Percentiles rank a stretch among this genome's conserved stretches.
phyloP scores from a whole-genome alignment of 2,888 invertebrate genomes.

The Molorchus minor region DNA sequence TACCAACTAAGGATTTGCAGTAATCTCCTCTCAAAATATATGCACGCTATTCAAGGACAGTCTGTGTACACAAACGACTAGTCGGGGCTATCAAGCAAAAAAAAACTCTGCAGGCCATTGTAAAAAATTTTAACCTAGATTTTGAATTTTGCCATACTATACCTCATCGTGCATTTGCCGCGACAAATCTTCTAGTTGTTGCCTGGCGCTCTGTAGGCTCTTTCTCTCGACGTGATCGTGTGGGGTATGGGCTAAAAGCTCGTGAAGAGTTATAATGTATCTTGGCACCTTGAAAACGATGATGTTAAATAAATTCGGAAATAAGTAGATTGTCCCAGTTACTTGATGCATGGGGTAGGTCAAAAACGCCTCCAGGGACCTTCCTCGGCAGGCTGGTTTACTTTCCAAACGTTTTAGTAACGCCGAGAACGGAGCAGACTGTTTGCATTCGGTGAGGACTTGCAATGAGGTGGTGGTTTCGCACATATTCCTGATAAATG shows the following conservation, averaged over 20 bases:
- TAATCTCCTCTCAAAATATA: too few relatives aligned
- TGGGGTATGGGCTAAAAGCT: slow-evolving; percentile 90
- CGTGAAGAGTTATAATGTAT: slow-evolving; percentile 91
- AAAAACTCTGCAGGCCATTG: too few relatives aligned
- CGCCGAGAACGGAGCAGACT: slow-evolving; percentile 79
- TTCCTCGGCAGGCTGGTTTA: slow-evolving; percentile 84
- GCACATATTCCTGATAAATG: slow-evolving; percentile 94
- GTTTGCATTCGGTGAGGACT: slow-evolving; percentile 91
- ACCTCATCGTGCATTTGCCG: slow-evolving; percentile 91
- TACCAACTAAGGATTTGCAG: too few relatives aligned
- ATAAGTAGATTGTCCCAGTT: too few relatives aligned
- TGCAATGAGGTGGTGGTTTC: slow-evolving; percentile 93
- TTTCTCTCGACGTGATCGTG: slow-evolving; percentile 93
- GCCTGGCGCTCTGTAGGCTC: slow-evolving; percentile 86
- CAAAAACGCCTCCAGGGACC: slow-evolving; percentile 87
- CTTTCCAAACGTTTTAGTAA: slow-evolving; percentile 83
- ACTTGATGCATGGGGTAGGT: slow-evolving; percentile 97
- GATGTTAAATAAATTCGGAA: not conserved
- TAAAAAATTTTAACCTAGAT: too few relatives aligned
- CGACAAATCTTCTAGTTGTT: slow-evolving; percentile 86
- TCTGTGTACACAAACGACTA: too few relatives aligned
- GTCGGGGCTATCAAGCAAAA: too few relatives aligned
- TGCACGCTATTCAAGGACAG: too few relatives aligned
- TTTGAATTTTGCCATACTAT: too few relatives aligned
- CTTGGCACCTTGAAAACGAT: slow-evolving; percentile 80